Conservation (phyloP, 2,797 vertebrate genomes). For the Rhinatrema bivittatum region DNA sequence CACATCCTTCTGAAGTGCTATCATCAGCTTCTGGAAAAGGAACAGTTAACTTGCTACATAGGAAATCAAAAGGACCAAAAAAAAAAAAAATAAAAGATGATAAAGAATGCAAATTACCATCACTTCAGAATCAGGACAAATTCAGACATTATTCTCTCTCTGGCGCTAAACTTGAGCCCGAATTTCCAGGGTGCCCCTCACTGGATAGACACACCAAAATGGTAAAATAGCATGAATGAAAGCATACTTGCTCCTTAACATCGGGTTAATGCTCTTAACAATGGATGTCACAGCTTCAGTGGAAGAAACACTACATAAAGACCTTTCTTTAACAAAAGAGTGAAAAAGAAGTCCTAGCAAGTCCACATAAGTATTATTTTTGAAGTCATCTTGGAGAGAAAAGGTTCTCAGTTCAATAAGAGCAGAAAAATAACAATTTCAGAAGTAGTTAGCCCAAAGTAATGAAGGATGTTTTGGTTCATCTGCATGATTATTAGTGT, state of each 20-base stretch:
- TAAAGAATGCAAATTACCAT: constrained; percentile 18
- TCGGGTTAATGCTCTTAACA: constrained; percentile 31
- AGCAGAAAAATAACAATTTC: constrained; percentile 17
- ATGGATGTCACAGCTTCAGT: constrained; percentile 13
- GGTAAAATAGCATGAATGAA: constrained; percentile 40
- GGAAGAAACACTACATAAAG: constrained; percentile 35
- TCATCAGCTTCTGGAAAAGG: no score
- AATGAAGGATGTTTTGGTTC: constrained; percentile 17
- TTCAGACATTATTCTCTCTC: constrained; percentile 33
- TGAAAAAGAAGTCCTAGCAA: background rate
- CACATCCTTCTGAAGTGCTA: no score
- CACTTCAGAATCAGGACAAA: constrained; percentile 33
- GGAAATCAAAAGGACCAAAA: constrained; percentile 25
- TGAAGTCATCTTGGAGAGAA: background rate
- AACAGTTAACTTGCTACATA: no score
- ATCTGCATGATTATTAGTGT: constrained; percentile 27
- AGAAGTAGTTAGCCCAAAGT: constrained; percentile 35
- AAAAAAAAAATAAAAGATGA: no score
- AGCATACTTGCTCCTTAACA: constrained; percentile 29
- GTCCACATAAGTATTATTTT: background rate
- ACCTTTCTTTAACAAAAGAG: constrained; percentile 16
- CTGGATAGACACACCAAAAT: constrained; percentile 18
- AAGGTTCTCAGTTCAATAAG: background rate
- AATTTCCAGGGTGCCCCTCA: constrained; percentile 4
- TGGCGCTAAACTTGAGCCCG: constrained; percentile 20